Conservation (phyloP, 2,888 invertebrate species). For the Plagiodera versicolora region DNA sequence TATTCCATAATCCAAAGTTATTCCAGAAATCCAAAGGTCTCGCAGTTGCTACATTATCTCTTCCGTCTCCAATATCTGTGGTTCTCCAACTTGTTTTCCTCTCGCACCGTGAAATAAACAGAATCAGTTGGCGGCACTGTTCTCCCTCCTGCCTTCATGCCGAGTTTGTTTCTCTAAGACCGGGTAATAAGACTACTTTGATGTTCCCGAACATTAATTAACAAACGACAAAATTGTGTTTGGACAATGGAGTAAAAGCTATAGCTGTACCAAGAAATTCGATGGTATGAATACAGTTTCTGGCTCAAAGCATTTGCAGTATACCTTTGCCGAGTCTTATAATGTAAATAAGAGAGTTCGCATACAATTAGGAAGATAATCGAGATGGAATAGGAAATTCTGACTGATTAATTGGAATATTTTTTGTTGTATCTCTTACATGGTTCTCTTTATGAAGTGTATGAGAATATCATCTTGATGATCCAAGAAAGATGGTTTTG, state of each 20-base stretch:
- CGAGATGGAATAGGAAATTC: not conserved
- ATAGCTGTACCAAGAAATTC: conserved; percentile 34
- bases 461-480: too few species aligned
- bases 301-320: conserved; percentile 36
- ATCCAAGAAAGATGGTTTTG: too few species aligned
- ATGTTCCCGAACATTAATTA: conserved; percentile 57
- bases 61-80: conserved; percentile 7
- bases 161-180: conserved; percentile 34
- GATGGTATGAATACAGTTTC: conserved; percentile 34
- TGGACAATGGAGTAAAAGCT: conserved; percentile 57
- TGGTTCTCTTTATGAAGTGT: too few species aligned
- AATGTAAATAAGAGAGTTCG: conserved; percentile 22
- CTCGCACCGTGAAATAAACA: conserved; percentile 31
- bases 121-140: conserved; percentile 30
- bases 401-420: not conserved
- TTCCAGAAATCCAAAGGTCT: not conserved
- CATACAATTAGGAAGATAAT: not conserved
- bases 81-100: conserved; percentile 28
- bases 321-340: conserved; percentile 23
- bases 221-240: conserved; percentile 66
- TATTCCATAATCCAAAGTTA: not conserved
- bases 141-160: conserved; percentile 30
- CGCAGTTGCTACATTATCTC: conserved; percentile 4
- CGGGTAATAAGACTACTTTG: conserved; percentile 41
- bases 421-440: not conserved